Evolutionary conservation across 2,797 vertebrate genomes (phyloP).

Genomic region (Eospalax fontanierii): DNA sequence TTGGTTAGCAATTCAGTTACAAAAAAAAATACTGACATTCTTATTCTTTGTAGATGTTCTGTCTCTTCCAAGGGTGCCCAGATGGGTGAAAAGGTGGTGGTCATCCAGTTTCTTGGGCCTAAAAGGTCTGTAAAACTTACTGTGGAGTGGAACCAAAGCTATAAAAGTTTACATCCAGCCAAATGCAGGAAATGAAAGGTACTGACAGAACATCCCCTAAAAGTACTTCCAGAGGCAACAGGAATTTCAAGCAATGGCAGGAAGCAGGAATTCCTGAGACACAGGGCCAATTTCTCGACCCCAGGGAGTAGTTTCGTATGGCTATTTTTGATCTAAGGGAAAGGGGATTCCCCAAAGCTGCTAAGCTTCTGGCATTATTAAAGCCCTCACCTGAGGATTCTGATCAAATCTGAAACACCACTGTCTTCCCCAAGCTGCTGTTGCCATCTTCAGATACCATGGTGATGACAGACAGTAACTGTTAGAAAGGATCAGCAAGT

Average conservation of each 20-base stretch:
- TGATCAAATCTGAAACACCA: not conserved
- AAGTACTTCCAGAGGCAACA: constrained; percentile 61
- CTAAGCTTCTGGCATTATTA: not conserved
- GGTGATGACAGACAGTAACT: not conserved
- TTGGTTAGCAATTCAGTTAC: not conserved
- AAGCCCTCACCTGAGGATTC: not conserved
- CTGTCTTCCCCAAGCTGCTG: not conserved
- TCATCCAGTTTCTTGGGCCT: not conserved
- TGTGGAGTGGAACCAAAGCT: constrained; percentile 49
- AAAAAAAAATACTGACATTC: not conserved
- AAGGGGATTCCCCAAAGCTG: constrained; percentile 64
- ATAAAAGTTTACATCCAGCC: constrained; percentile 45
- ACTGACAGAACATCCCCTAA: constrained; percentile 27
- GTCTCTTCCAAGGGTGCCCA: not conserved
- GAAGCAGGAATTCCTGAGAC: constrained; percentile 69
- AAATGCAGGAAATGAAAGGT: constrained; percentile 73
- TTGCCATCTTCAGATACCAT: too few species aligned
- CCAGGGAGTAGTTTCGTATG: not conserved
- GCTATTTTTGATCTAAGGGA: constrained; percentile 61
- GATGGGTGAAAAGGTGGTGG: not conserved
- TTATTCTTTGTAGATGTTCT: not conserved
- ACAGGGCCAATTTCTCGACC: constrained; percentile 62
- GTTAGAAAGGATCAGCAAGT: not conserved
- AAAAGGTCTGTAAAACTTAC: not conserved
- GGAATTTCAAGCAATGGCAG: too few species aligned